A percentile compares a stretch with the other conserved stretches of the same genome.
These are phyloP conservation scores for Meloidogyne exigua DNA, from an alignment of 1,140 invertebrate species.

Conservation along the genomic window DNA sequence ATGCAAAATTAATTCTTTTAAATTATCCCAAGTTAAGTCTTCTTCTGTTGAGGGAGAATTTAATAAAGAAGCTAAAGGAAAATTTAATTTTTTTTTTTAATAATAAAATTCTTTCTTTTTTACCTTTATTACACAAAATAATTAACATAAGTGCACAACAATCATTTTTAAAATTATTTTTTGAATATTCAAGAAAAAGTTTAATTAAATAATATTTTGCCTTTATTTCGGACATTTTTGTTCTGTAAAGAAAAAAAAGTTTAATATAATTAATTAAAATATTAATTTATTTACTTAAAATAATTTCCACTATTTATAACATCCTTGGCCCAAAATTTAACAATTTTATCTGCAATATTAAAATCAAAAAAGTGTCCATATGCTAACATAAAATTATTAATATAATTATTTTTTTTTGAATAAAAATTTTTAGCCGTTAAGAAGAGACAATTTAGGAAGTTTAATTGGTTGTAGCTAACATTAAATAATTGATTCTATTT, in stretches of 20 bases:
- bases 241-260: background rate
- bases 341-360: background rate
- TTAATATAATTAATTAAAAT: background rate
- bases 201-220: background rate
- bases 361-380: background rate
- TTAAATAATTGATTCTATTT: background rate
- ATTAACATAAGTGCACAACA: background rate
- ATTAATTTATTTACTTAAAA: background rate
- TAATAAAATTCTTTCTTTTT: too few species aligned
- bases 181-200: background rate
- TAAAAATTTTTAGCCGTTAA: background rate
- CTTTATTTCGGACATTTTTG: background rate
- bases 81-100: too few species aligned
- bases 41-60: too few species aligned
- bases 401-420: background rate
- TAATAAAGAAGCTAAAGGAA: too few species aligned
- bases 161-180: background rate
- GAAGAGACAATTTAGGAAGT: background rate
- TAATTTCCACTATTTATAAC: background rate
- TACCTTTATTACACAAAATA: background rate
- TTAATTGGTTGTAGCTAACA: background rate
- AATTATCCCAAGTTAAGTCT: too few species aligned
- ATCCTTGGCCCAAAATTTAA: background rate
- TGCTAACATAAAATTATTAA: background rate
- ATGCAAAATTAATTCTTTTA: too few species aligned